These are phyloP conservation scores for Fistularia tabacaria DNA, from an alignment of 2,797 vertebrate species.

Conservation along the genomic window DNA sequence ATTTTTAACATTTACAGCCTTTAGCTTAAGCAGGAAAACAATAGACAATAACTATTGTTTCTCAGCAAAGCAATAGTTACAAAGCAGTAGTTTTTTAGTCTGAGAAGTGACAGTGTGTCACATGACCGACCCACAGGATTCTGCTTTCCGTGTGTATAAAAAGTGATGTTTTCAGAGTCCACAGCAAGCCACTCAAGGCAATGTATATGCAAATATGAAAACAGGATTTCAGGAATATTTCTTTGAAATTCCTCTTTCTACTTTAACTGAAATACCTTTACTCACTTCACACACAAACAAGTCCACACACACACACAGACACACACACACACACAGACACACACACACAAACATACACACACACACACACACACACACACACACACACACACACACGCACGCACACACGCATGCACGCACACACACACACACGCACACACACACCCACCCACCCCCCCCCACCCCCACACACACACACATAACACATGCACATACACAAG, in stretches of 20 bases:
- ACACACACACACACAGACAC: constrained; percentile 11
- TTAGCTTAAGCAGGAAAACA: constrained; percentile 22
- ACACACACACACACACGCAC: constrained; percentile 15
- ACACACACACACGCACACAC: constrained; percentile 15
- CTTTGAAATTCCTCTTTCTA: constrained; percentile 22
- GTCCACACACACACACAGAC: constrained; percentile 1
- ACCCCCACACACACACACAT: constrained; percentile 1
- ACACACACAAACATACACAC: background rate
- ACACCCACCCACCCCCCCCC: background rate
- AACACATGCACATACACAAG: constrained; percentile 20
- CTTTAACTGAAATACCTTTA: constrained; percentile 6
- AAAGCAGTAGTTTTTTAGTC: constrained; percentile 42
- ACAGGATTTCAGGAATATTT: constrained; percentile 30
- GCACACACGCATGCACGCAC: constrained; percentile 10
- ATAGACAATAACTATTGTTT: constrained; percentile 4
- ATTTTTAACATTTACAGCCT: no score
- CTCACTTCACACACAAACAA: background rate
- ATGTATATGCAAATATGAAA: constrained; percentile 53
- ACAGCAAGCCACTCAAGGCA: constrained; percentile 29
- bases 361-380: constrained; percentile 2
- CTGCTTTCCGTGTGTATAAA: constrained; percentile 7
- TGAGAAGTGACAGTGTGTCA: constrained; percentile 6
- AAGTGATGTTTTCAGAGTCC: constrained; percentile 19
- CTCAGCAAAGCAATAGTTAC: constrained; percentile 12
- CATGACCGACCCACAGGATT: constrained; percentile 12